Evolutionary conservation across 2,888 invertebrate species (phyloP).

Genomic region (Ectobius pallidus): DNA sequence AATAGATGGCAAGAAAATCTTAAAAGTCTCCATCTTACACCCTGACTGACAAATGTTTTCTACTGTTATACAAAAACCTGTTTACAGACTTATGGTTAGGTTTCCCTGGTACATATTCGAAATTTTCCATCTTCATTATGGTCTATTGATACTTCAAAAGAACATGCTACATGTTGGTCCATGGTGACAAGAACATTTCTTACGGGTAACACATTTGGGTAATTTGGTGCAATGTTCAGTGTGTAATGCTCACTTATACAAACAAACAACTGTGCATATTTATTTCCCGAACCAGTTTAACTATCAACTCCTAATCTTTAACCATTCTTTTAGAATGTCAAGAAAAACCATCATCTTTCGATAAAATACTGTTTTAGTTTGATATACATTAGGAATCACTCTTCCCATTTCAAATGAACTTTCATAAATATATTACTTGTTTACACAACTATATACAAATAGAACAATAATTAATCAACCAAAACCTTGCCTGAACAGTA

Average conservation of each 20-base stretch:
- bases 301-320: not conserved
- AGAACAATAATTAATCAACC: not conserved
- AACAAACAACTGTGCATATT: not conserved
- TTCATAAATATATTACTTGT: not conserved
- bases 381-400: not conserved
- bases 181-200: too few relatives aligned
- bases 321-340: not conserved
- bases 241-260: not conserved
- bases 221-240: constrained; percentile 5
- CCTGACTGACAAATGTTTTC: too few relatives aligned
- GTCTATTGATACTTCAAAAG: too few relatives aligned
- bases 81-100: too few relatives aligned
- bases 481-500: not conserved
- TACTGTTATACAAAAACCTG: too few relatives aligned
- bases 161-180: too few relatives aligned
- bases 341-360: not conserved
- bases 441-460: constrained; percentile 8
- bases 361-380: not conserved
- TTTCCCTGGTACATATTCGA: too few relatives aligned
- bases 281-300: not conserved
- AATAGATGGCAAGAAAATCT: too few relatives aligned
- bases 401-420: not conserved
- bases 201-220: not conserved
- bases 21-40: too few relatives aligned
- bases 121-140: too few relatives aligned